Evolutionary conservation across 2,113 vertebrate species (phyloP), one percentile per base, ranked within the genome.

Genomic region (Lepisosteus osseus): DNA sequence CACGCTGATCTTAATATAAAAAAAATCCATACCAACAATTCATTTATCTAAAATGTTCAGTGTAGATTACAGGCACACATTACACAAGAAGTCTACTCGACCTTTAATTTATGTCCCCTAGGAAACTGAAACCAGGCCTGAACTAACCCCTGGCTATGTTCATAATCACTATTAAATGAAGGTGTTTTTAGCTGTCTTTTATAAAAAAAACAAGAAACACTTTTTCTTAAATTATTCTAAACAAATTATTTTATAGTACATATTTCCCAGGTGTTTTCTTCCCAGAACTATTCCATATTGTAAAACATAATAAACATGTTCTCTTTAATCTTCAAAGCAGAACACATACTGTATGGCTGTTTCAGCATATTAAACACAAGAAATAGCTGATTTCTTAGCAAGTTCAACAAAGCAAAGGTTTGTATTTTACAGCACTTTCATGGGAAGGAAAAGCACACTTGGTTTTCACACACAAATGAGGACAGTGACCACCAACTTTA

Each of bases 11-110:
- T 78, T 80, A 42, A 69, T 79, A 68, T 79, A 77, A 72, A 55
- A 43, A 70, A 82, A 75, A 61, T 82, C 7, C 4, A 54, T 84
- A 81, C 66, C 79, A 77, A 63, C 69, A 66, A 82, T 77, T 87
- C 89, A 90, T 91, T 88, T 91, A 90, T 83, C 90, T 90, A 84
- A 82, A 87, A 89, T 91, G 91, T 83, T 77, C 79, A 78, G 70
- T 91, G 84, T 92, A 86, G 86, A 90, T 92, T 91, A 88, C 88
- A 87, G 80, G 80, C 73, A 84, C 80, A 82, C 83, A 89, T 88
- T 86, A 88, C 85, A 83, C 85, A 79, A 85, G 88, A 91, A 91
- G 86, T 89, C 77, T 5, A 76, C 45, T 79, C 91, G 87, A 92
- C 88, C 89, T 83, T 78, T 79, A 74, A 72, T 86, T 82, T 78